Percentiles rank a stretch among this genome's conserved stretches.
Conservation (phyloP, 2,113 vertebrate genomes). For the Amblyopsis rosae region DNA sequence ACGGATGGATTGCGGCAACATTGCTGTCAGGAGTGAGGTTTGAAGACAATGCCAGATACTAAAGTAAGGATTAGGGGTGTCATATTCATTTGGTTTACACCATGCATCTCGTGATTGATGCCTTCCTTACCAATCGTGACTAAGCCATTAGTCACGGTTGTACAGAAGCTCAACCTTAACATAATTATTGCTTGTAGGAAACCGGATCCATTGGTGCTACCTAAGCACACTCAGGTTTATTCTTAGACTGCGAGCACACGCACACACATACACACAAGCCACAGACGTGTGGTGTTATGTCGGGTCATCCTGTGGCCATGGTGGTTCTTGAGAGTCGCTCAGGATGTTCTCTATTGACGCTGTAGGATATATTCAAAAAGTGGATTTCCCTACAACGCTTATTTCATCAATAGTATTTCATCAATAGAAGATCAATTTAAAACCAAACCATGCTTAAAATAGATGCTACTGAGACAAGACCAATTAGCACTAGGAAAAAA, state of each 20-base stretch:
- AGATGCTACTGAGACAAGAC: no score
- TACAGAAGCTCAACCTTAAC: slow-evolving; percentile 19
- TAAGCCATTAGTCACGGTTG: slow-evolving; percentile 41
- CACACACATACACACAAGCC: background rate
- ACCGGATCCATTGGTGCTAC: slow-evolving; percentile 43
- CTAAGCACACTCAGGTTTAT: slow-evolving; percentile 17
- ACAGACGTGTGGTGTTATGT: slow-evolving; percentile 34
- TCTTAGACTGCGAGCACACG: slow-evolving; percentile 1
- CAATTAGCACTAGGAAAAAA: background rate
- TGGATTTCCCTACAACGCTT: background rate
- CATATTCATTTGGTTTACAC: background rate
- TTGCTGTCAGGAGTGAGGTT: no score
- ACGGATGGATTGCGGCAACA: no score
- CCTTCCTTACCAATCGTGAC: slow-evolving; percentile 13
- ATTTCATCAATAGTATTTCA: no score
- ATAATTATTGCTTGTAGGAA: slow-evolving; percentile 47
- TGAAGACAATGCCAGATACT: background rate
- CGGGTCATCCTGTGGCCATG: slow-evolving; percentile 11
- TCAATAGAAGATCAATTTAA: background rate
- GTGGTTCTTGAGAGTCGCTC: slow-evolving; percentile 19
- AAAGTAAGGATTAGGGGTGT: background rate
- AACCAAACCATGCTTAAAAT: background rate
- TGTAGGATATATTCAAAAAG: background rate
- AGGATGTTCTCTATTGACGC: slow-evolving; percentile 31
- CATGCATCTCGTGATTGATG: background rate